Evolutionary conservation across 2,888 invertebrate genomes (phyloP).

Genomic region (Arctia plantaginis): DNA sequence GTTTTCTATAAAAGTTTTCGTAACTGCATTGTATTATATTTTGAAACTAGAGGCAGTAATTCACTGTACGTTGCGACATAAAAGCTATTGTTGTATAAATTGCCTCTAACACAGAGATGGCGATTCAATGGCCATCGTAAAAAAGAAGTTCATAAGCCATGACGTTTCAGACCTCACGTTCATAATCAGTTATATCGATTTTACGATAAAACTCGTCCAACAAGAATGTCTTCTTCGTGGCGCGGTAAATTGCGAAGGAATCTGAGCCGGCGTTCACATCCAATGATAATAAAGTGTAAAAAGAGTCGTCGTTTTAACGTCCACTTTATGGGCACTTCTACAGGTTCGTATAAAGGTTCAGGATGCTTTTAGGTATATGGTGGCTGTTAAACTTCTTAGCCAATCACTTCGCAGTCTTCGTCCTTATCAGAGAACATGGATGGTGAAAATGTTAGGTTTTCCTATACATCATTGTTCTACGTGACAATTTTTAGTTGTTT

Average conservation of each 20-base stretch:
- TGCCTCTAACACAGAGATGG: conserved; percentile 60
- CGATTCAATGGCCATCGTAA: conserved; percentile 73
- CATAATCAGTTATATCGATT: conserved; percentile 82
- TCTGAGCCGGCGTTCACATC: conserved; percentile 84
- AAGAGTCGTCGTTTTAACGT: conserved; percentile 85
- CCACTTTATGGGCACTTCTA: conserved; percentile 83
- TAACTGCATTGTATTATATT: background rate
- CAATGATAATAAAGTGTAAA: conserved; percentile 87
- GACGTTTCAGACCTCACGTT: conserved; percentile 70
- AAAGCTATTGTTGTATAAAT: conserved; percentile 48
- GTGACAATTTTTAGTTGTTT: conserved; percentile 50
- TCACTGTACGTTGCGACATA: conserved; percentile 33
- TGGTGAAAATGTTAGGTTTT: conserved; percentile 49
- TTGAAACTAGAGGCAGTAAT: conserved; percentile 24
- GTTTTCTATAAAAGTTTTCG: conserved; percentile 9
- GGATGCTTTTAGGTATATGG: conserved; percentile 77
- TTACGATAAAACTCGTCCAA: conserved; percentile 78
- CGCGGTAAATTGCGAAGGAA: conserved; percentile 81
- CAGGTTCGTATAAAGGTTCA: conserved; percentile 76
- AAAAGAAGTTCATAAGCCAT: conserved; percentile 76
- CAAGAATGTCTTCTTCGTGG: conserved; percentile 73
- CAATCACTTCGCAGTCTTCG: conserved; percentile 68
- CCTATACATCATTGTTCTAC: conserved; percentile 52
- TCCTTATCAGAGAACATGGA: conserved; percentile 59
- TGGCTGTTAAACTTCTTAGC: conserved; percentile 72